A percentile compares a stretch with the other conserved stretches of the same genome.
Evolutionary conservation across 2,797 vertebrate species (phyloP).

Genomic region (Arrhamphus sclerolepis): DNA sequence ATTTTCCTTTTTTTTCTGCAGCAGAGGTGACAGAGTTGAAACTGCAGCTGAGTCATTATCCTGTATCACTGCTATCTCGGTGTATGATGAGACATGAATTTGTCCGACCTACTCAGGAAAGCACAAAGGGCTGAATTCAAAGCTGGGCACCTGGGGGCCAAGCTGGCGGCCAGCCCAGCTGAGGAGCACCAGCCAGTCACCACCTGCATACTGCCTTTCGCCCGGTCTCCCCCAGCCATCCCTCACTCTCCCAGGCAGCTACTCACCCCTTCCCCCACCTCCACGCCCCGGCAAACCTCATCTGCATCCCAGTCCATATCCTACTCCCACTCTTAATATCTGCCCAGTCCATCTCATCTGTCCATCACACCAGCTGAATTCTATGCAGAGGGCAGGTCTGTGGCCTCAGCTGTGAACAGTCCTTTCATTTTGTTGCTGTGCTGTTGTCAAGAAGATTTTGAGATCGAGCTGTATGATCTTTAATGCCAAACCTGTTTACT

Average conservation of each 20-base stretch:
- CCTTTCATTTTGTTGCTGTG: constrained; percentile 54
- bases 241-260: neutral
- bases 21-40: constrained; percentile 57
- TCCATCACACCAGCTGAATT: constrained; percentile 61
- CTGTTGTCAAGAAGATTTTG: constrained; percentile 48
- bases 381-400: constrained; percentile 53
- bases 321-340: constrained; percentile 74
- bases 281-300: constrained; percentile 59
- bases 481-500: constrained; percentile 7
- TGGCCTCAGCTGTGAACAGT: constrained; percentile 72
- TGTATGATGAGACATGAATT: constrained; percentile 78
- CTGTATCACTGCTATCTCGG: constrained; percentile 74
- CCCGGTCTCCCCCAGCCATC: constrained; percentile 48
- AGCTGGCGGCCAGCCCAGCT: constrained; percentile 75
- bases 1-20: constrained; percentile 29
- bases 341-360: constrained; percentile 73
- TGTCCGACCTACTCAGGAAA: constrained; percentile 73
- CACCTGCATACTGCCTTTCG: constrained; percentile 80
- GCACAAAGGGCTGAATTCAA: constrained; percentile 81
- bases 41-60: constrained; percentile 78
- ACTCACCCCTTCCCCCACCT: constrained; percentile 7
- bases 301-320: constrained; percentile 75
- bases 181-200: constrained; percentile 80
- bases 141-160: constrained; percentile 76
- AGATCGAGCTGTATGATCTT: constrained; percentile 25